A percentile compares a stretch with the other conserved stretches of the same genome.
These are phyloP conservation scores for Aphrophora alni DNA, from an alignment of 2,888 invertebrate genomes.

Conservation along the genomic window DNA sequence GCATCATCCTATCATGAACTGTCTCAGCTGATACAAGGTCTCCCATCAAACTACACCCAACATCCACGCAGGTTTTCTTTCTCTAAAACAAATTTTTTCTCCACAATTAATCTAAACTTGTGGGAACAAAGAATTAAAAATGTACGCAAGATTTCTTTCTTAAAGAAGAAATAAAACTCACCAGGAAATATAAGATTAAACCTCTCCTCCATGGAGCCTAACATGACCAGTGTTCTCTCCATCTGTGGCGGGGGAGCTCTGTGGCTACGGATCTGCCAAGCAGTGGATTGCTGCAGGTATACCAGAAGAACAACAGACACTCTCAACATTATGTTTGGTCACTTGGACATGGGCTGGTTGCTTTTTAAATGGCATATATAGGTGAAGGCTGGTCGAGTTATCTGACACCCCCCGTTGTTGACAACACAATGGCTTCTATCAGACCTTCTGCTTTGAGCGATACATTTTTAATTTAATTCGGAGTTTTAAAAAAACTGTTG, in stretches of 20 bases:
- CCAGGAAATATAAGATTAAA: neutral
- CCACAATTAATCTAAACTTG: too few species aligned
- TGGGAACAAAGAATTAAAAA: too few species aligned
- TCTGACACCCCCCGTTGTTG: neutral
- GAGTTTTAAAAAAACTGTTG: too few species aligned
- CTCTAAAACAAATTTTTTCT: too few species aligned
- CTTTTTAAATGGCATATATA: neutral
- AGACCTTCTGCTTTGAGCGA: too few species aligned
- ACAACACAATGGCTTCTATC: neutral
- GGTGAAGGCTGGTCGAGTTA: neutral
- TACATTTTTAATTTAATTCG: too few species aligned
- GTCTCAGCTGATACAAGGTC: too few species aligned
- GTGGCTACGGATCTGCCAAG: neutral
- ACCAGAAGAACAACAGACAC: neutral
- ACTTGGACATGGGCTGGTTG: neutral
- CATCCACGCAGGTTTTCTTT: too few species aligned
- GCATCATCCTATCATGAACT: too few species aligned
- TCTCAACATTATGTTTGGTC: neutral
- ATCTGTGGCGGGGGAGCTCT: neutral
- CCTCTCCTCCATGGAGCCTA: neutral
- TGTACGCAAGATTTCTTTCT: too few species aligned
- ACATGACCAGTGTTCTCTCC: neutral
- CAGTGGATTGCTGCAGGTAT: neutral
- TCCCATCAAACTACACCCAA: too few species aligned
- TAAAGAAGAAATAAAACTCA: too few species aligned